Conservation (phyloP, 1,140 invertebrate species). For the Vanessa tameamea region DNA sequence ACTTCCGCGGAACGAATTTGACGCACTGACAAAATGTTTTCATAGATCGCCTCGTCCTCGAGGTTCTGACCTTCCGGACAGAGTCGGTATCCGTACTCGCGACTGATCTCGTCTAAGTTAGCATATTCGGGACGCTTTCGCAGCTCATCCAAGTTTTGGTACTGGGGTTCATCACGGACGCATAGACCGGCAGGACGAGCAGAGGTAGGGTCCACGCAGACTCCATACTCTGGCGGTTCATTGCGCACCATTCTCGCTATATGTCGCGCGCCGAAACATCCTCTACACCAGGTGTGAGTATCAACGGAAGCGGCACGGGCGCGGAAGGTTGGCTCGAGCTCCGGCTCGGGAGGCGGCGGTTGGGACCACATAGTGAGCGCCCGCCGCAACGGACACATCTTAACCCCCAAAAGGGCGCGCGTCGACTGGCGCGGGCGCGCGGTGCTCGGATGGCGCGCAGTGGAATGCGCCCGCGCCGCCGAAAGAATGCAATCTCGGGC, state of each 20-base stretch:
- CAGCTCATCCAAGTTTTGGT: conserved; percentile 74
- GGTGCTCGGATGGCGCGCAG: conserved; percentile 70
- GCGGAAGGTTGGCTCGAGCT: conserved; percentile 61
- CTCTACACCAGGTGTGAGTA: conserved; percentile 53
- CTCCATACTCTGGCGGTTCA: conserved; percentile 66
- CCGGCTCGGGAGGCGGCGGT: conserved; percentile 69
- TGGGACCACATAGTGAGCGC: conserved; percentile 72
- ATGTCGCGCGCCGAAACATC: conserved; percentile 54
- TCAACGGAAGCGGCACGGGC: conserved; percentile 56
- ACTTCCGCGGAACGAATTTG: conserved; percentile 78
- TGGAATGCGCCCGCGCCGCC: conserved; percentile 79
- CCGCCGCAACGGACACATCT: conserved; percentile 79
- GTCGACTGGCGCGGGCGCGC: conserved; percentile 75
- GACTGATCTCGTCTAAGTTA: conserved; percentile 75
- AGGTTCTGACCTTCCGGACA: conserved; percentile 79
- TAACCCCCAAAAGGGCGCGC: conserved; percentile 80
- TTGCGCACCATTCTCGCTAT: conserved; percentile 67
- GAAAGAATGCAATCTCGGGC: conserved; percentile 81
- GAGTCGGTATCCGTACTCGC: conserved; percentile 75
- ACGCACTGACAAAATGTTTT: conserved; percentile 75
- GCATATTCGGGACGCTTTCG: conserved; percentile 75
- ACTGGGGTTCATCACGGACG: conserved; percentile 69
- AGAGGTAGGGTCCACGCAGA: conserved; percentile 65
- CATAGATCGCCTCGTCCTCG: conserved; percentile 78
- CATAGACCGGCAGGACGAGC: conserved; percentile 57